phyloP scores from a whole-genome alignment of 2,113 vertebrate species.

The Cyanistes caeruleus region DNA sequence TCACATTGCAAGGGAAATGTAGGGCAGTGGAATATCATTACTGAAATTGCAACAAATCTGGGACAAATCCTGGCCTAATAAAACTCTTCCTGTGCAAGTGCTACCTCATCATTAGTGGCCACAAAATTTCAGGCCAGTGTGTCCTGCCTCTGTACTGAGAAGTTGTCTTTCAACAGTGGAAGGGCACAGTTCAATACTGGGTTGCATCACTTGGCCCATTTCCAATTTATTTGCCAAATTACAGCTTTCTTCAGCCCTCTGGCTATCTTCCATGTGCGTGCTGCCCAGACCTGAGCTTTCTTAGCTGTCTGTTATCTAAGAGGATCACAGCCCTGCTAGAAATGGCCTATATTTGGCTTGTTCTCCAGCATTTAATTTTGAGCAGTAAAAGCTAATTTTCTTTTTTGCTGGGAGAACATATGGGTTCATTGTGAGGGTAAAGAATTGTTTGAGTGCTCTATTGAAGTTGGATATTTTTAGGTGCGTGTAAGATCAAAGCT shows the following conservation, averaged over 20 bases:
- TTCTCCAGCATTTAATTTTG: conserved; percentile 47
- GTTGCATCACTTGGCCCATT: neutral
- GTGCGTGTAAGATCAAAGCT: conserved; percentile 52
- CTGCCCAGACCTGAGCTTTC: neutral
- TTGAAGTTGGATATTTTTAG: conserved; percentile 64
- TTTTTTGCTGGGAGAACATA: conserved; percentile 49
- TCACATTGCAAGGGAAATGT: neutral
- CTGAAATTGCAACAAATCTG: conserved; percentile 24
- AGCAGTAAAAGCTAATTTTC: conserved; percentile 59
- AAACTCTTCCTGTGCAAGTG: neutral
- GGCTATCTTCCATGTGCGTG: neutral
- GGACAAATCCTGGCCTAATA: neutral
- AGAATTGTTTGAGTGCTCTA: conserved; percentile 61
- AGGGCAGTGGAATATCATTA: conserved; percentile 58
- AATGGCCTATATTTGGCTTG: conserved; percentile 56
- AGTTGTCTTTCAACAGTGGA: neutral
- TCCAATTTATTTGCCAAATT: neutral
- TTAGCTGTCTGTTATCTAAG: conserved; percentile 37
- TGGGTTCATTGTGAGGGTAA: conserved; percentile 48
- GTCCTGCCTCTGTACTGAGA: neutral
- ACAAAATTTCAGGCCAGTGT: neutral
- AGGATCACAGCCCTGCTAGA: neutral
- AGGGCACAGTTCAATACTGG: neutral
- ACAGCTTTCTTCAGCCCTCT: neutral
- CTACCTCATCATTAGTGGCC: neutral